Percentiles rank a stretch among this genome's conserved stretches.
phyloP scores from a whole-genome alignment of 2,113 vertebrate genomes.

The Actenoides lindsayi region DNA sequence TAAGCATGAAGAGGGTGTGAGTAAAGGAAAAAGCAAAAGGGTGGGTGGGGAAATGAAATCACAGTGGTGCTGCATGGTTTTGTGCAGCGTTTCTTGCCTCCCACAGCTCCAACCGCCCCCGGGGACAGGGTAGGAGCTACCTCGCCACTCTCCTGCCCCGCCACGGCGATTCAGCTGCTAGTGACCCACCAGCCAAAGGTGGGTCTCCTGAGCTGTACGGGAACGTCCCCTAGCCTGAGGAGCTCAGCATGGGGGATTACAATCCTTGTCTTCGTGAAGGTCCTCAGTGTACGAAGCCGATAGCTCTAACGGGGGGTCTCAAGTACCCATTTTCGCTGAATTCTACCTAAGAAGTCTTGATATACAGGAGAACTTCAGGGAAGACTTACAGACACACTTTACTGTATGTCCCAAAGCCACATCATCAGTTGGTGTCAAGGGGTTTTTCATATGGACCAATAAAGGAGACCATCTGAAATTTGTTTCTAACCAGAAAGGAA shows the following conservation, averaged over 20 bases:
- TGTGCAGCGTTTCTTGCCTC: neutral
- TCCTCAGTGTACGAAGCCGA: rapidly evolving
- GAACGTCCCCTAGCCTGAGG: rapidly evolving
- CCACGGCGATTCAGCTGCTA: neutral
- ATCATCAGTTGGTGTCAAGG: neutral
- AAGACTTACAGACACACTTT: neutral
- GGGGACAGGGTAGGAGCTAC: neutral
- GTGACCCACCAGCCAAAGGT: neutral
- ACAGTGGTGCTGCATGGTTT: neutral
- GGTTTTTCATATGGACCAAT: rapidly evolving
- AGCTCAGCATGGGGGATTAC: neutral
- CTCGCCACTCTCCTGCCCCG: neutral
- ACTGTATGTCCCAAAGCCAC: rapidly evolving
- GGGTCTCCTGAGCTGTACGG: neutral
- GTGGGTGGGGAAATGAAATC: neutral
- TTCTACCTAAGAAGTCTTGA: too few relatives aligned
- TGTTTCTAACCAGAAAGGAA: neutral
- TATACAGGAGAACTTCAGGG: rapidly evolving
- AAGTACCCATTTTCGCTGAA: rapidly evolving
- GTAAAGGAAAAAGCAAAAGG: too few relatives aligned
- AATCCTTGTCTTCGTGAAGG: neutral
- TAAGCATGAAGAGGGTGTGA: rapidly evolving
- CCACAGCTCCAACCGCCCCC: neutral
- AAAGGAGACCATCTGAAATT: neutral
- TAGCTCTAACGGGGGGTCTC: neutral